Evolutionary conservation across 1,140 invertebrate genomes (phyloP).

Genomic region (Octopus sinensis): DNA sequence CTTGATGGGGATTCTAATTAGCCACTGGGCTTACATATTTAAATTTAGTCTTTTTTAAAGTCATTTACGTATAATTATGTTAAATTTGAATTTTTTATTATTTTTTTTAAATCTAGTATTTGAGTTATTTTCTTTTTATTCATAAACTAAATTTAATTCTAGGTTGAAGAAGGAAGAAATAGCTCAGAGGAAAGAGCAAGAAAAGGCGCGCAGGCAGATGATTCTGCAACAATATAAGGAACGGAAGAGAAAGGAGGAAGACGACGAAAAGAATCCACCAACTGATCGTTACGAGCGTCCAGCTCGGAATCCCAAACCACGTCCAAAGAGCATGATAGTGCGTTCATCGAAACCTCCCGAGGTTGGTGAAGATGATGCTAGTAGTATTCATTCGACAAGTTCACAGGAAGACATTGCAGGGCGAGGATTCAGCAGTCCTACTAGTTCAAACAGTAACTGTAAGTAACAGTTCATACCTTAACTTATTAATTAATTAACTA

Average conservation of each 20-base stretch:
- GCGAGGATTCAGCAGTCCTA: neutral
- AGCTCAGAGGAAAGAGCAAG: slow-evolving; percentile 84
- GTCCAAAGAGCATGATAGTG: slow-evolving; percentile 45
- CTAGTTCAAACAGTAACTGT: slow-evolving; percentile 4
- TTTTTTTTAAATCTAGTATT: neutral
- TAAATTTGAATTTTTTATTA: neutral
- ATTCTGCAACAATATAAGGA: slow-evolving; percentile 93
- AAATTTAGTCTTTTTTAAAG: too few species aligned
- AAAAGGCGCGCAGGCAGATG: slow-evolving; percentile 75
- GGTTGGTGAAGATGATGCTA: slow-evolving; percentile 19
- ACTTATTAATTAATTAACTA: too few species aligned
- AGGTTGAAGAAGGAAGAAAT: slow-evolving; percentile 82
- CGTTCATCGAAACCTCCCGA: slow-evolving; percentile 22
- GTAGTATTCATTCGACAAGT: slow-evolving; percentile 23
- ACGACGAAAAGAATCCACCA: slow-evolving; percentile 29
- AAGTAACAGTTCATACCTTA: neutral
- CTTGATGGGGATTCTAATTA: too few species aligned
- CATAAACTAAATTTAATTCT: neutral
- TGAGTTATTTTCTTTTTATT: neutral
- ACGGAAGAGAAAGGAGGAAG: slow-evolving; percentile 87
- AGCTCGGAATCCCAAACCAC: slow-evolving; percentile 27
- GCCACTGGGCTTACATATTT: too few species aligned
- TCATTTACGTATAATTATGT: too few species aligned
- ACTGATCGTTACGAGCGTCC: slow-evolving; percentile 20
- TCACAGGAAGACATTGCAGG: slow-evolving; percentile 32